Base-by-base conservation (phyloP, 2,888 invertebrate genomes). In the Rapana venosa region DNA sequence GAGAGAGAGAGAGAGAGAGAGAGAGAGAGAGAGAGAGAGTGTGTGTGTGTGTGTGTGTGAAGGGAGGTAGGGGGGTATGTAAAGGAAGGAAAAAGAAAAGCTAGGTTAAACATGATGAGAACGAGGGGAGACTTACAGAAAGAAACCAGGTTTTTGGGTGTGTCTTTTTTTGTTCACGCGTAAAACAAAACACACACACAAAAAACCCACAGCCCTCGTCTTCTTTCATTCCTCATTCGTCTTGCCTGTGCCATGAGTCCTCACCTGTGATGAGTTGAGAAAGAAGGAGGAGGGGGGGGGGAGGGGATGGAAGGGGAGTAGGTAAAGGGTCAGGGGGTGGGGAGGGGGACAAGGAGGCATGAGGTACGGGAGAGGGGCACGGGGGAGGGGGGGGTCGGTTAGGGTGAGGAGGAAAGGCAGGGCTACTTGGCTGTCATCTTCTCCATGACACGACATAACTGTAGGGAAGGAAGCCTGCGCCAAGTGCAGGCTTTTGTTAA, bases 11-110 rank as follows among this genome's bases (percentile, higher is more conserved):
- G 35, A 13, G 79, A 1, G 79, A 13, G 79, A 1, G 35, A 13
- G 79, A 35, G 79, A 35, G 35, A 35, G 35, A 35, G 79, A 35
- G 35, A 35, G 79, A 35, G 79, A 35, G 79, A 35, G 35, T 79
- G 79, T 79, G 79, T 32, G 79, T 35, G 79, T 79, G 35, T 79
- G 79, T 79, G 79, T 79, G 35, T n/a, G 32, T 79, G 17, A 6
- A n/a, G n/a, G 11, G 22, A 8, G n/a, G 26, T 5, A n/a, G 13
- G 26, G 11, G n/a, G 74, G 26, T 22, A 6, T n/a, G 11, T 6
- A n/a, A 74, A n/a, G 22, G 70, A 26, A 20, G 26, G 70, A 70
- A 70, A 17, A 17, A n/a, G n/a, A 22, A 13, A n/a, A 1, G 26
- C 22, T 74, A 74, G 22, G 22, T 74, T 61, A 15, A 2, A n/a